A percentile compares a stretch with the other conserved stretches of the same genome.
Evolutionary conservation across 1,140 invertebrate species (phyloP).

Genomic region (Armadillidium nasatum): DNA sequence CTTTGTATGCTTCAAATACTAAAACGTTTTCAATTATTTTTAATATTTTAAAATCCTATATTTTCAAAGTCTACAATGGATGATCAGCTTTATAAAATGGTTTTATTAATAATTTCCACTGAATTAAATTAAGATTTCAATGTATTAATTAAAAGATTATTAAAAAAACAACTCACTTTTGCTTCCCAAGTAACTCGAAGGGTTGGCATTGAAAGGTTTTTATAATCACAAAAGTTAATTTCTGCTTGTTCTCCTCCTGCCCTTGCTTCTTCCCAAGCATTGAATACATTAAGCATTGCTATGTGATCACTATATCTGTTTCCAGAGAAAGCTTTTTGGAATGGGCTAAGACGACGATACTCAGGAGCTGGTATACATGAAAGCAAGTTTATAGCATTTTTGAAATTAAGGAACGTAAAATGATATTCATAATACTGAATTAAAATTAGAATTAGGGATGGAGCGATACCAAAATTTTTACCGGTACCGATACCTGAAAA

Average conservation of each 20-base stretch:
- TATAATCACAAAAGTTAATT: conserved; percentile 79
- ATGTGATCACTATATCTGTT: conserved; percentile 88
- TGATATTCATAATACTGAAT: too few species aligned
- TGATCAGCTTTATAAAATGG: too few species aligned
- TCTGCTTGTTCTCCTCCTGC: conserved; percentile 72
- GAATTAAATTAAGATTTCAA: too few species aligned
- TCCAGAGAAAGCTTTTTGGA: conserved; percentile 78
- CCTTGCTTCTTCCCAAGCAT: conserved; percentile 76
- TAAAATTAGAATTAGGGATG: too few species aligned
- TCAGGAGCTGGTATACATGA: conserved; percentile 35
- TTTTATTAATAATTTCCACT: too few species aligned
- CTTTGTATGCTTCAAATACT: too few species aligned
- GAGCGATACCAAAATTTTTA: too few species aligned
- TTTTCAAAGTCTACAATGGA: too few species aligned
- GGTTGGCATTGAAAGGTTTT: conserved; percentile 80
- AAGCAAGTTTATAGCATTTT: not conserved
- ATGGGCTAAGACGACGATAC: conserved; percentile 60
- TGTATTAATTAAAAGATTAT: not conserved
- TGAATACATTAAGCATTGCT: conserved; percentile 86
- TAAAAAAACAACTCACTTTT: conserved; percentile 56
- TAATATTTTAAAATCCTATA: too few species aligned
- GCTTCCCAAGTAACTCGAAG: conserved; percentile 86
- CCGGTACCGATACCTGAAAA: too few species aligned
- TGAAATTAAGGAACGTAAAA: too few species aligned
- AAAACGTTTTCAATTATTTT: too few species aligned